phyloP scores from a whole-genome alignment of 2,113 vertebrate species.

The Zootoca vivipara region DNA sequence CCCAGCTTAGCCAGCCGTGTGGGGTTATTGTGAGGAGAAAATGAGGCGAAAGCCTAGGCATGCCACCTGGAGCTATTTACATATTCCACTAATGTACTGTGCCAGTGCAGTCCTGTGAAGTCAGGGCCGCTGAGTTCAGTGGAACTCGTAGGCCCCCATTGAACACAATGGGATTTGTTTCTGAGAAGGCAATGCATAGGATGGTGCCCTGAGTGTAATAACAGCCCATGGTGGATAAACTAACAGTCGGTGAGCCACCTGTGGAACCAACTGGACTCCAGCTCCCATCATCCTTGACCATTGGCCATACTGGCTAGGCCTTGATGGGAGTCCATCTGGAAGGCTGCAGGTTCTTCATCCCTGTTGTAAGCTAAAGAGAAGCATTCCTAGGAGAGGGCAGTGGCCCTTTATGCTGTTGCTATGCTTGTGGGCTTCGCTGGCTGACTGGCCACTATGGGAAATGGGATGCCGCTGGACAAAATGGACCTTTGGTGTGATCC shows the following conservation, averaged over 20 bases:
- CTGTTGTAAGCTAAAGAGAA: not conserved
- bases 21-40: not conserved
- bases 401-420: not conserved
- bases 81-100: not conserved
- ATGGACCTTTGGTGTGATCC: not conserved
- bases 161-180: not conserved
- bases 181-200: not conserved
- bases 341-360: too few species aligned
- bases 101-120: not conserved
- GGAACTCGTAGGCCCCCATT: not conserved
- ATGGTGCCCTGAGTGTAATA: not conserved
- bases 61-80: not conserved
- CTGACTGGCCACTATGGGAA: not conserved
- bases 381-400: too few species aligned
- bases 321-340: too few species aligned
- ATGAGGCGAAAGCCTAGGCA: not conserved
- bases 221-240: not conserved
- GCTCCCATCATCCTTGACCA: too few species aligned
- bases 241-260: not conserved
- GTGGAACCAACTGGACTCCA: too few species aligned
- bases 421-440: not conserved
- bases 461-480: not conserved
- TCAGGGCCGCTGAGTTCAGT: not conserved
- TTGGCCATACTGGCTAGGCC: too few species aligned
- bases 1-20: not conserved